Base-by-base conservation (phyloP, 1,140 invertebrate species). In the Drosophila subobscura region DNA sequence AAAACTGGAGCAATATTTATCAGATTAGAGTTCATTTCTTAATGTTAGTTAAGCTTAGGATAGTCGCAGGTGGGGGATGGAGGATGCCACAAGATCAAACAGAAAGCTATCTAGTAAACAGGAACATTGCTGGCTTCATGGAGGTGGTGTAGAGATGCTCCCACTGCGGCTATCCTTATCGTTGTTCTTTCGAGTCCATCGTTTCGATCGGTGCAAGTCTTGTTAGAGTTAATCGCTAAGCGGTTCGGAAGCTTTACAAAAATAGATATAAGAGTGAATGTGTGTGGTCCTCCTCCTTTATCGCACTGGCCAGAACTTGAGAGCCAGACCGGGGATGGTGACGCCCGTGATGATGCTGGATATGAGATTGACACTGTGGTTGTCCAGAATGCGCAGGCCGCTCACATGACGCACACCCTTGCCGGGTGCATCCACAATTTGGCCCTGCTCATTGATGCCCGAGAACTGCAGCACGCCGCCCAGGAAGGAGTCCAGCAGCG, bases 341-440 rank as follows among this genome's bases (percentile, higher is more conserved):
- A 97, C 84, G 7, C 94, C 96, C 66, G 95, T 96, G 1, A 96
- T 91, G 42, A 98, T 93, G 57, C 94, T 96, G 0, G 96, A 96
- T 51, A 98, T 92, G 14, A 98, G 93, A 92, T 98, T 98, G 0
- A 98, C 96, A 91, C 96, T 95, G 81, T 98, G 96, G 91, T 98
- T 98, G 90, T 98, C 97, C n/a, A 98, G 91, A 46, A 98, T 91
- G 72, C 94, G 93, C 60, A 93, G 91, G 22, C 97, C 97, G 88
- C 94, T 94, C 52, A 98, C 96, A 86, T 97, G 94, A 60, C 94
- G 94, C 0, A 98, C 94, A 25, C 94, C 93, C 72, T 93, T 92
- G 20, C 95, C 96, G 20, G 96, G 95, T 37, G 93, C 92, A 60
- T 97, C 95, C 0, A 97, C 96, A 67, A 98, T 94, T 74, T 93